Conservation (phyloP, 2,797 vertebrate genomes). For the Balearica regulorum region DNA sequence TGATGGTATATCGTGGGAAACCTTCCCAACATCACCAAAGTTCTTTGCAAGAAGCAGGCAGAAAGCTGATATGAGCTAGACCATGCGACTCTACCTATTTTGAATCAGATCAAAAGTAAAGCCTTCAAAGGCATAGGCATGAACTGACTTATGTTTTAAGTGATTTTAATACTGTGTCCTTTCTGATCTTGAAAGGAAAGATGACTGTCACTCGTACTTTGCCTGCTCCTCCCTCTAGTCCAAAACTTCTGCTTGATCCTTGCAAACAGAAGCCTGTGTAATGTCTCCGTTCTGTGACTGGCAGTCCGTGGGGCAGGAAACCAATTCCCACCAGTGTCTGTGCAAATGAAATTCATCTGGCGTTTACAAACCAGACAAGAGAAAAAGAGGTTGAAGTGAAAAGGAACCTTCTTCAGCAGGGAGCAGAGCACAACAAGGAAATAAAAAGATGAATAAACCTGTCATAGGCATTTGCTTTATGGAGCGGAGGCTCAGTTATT, state of each 20-base stretch:
- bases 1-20: background rate
- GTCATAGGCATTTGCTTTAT: slow-evolving; percentile 59
- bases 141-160: background rate
- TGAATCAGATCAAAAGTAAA: slow-evolving; percentile 22
- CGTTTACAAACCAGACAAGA: slow-evolving; percentile 52
- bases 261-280: background rate
- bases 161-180: background rate
- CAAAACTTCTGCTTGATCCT: slow-evolving; percentile 2
- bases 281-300: background rate
- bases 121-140: background rate
- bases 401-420: background rate
- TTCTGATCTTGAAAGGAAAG: slow-evolving; percentile 1
- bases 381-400: slow-evolving; percentile 24
- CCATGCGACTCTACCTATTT: background rate
- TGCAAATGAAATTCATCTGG: slow-evolving; percentile 26
- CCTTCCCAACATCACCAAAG: background rate
- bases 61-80: background rate
- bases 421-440: slow-evolving; percentile 51
- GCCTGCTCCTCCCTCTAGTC: background rate
- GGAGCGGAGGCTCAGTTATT: slow-evolving; percentile 38
- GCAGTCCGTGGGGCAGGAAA: background rate
- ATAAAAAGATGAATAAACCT: slow-evolving; percentile 67
- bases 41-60: background rate
- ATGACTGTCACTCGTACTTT: background rate
- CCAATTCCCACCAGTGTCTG: background rate